A percentile compares a stretch with the other conserved stretches of the same genome.
Evolutionary conservation across 2,888 invertebrate species (phyloP).

Genomic region (Seira ritae): DNA sequence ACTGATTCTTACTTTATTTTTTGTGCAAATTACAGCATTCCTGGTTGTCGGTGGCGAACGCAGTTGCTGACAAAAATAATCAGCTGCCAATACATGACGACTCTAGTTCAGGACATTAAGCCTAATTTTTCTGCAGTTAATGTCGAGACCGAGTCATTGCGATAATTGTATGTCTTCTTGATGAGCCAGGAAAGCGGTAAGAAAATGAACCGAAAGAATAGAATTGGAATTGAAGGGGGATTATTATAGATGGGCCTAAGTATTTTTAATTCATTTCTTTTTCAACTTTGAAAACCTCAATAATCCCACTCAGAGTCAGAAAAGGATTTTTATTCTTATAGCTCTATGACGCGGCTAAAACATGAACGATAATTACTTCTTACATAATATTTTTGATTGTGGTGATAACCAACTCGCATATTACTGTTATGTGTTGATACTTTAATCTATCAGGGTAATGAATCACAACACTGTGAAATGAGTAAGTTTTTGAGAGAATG

Average conservation of each 20-base stretch:
- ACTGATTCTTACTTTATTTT: not conserved
- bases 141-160: no score
- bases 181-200: no score
- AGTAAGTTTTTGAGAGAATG: not conserved
- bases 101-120: conserved; percentile 75
- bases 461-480: not conserved
- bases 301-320: no score
- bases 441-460: not conserved
- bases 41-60: conserved; percentile 72
- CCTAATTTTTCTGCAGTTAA: no score
- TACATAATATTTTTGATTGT: conserved; percentile 5
- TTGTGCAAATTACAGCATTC: conserved; percentile 57
- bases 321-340: no score
- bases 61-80: conserved; percentile 67
- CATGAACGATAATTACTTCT: not conserved
- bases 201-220: no score
- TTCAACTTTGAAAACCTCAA: no score
- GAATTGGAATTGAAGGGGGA: no score
- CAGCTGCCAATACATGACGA: conserved; percentile 77
- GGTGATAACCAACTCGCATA: not conserved
- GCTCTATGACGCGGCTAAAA: not conserved
- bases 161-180: no score
- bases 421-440: not conserved
- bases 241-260: no score
- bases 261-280: no score